Percentiles rank a stretch among this genome's conserved stretches.
Evolutionary conservation across 2,888 invertebrate genomes (phyloP).

Genomic region (Sericinus montela): DNA sequence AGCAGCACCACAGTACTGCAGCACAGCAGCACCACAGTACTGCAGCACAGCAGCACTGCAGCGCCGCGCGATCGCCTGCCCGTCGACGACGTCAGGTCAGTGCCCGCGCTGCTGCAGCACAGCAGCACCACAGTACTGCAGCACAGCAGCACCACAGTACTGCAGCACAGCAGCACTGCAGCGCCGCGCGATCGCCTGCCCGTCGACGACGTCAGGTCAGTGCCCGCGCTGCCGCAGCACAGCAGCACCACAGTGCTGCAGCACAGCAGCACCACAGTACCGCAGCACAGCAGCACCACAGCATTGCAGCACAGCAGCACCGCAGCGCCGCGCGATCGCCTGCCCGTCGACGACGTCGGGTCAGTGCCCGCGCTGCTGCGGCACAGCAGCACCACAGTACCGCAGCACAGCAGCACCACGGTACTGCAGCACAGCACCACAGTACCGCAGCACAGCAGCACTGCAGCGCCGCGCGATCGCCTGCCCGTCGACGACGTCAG

Average conservation of each 20-base stretch:
- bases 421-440: no score
- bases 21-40: no score
- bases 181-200: neutral
- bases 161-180: no score
- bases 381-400: slow-evolving; percentile 34
- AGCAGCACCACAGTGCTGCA: slow-evolving; percentile 35
- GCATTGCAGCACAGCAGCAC: neutral
- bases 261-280: no score
- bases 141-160: no score
- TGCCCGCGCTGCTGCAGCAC: slow-evolving; percentile 20
- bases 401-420: no score
- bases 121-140: slow-evolving; percentile 34
- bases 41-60: no score
- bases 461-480: neutral
- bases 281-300: neutral
- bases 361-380: slow-evolving; percentile 20
- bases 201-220: slow-evolving; percentile 5
- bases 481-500: neutral
- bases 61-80: neutral
- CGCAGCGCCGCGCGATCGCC: neutral
- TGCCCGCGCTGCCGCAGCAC: slow-evolving; percentile 20
- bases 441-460: no score
- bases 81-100: slow-evolving; percentile 5
- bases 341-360: neutral
- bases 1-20: no score